These are phyloP conservation scores for Aurelia sp. DNA, from an alignment of 30 jellyfish, hydroid and myxozoan genomes.

Conservation along the genomic window DNA sequence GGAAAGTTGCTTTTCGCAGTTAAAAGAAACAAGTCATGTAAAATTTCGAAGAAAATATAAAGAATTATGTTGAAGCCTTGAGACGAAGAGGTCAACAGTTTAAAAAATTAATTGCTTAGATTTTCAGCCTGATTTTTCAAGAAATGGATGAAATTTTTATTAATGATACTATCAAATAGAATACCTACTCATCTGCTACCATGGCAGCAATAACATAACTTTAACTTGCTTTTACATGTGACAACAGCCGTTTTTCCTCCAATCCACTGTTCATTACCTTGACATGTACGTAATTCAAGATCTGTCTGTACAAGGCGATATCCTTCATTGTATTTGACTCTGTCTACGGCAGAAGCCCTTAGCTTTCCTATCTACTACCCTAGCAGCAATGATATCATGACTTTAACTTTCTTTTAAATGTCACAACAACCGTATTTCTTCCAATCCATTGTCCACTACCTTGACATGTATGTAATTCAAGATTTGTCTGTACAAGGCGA, in stretches of 20 bases:
- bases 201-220: neutral
- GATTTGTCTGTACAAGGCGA: slow-evolving; percentile 54
- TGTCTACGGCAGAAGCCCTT: neutral
- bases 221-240: slow-evolving; percentile 70
- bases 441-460: slow-evolving; percentile 91
- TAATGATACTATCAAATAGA: too few relatives aligned
- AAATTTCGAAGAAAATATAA: too few relatives aligned
- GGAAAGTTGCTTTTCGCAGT: too few relatives aligned
- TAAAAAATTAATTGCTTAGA: too few relatives aligned
- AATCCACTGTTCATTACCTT: slow-evolving; percentile 87
- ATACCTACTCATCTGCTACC: too few relatives aligned
- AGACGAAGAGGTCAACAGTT: too few relatives aligned
- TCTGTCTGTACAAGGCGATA: neutral
- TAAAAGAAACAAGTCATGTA: too few relatives aligned
- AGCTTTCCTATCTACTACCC: too few relatives aligned
- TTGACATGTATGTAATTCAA: slow-evolving; percentile 81
- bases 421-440: slow-evolving; percentile 72
- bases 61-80: too few relatives aligned
- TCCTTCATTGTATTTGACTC: slow-evolving; percentile 63
- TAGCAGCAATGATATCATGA: neutral
- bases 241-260: slow-evolving; percentile 82
- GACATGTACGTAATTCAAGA: slow-evolving; percentile 81
- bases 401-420: slow-evolving; percentile 68
- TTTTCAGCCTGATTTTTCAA: too few relatives aligned
- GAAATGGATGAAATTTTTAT: too few relatives aligned